phyloP scores from a whole-genome alignment of 2,797 vertebrate species.

The Ptychadena robeensis region DNA sequence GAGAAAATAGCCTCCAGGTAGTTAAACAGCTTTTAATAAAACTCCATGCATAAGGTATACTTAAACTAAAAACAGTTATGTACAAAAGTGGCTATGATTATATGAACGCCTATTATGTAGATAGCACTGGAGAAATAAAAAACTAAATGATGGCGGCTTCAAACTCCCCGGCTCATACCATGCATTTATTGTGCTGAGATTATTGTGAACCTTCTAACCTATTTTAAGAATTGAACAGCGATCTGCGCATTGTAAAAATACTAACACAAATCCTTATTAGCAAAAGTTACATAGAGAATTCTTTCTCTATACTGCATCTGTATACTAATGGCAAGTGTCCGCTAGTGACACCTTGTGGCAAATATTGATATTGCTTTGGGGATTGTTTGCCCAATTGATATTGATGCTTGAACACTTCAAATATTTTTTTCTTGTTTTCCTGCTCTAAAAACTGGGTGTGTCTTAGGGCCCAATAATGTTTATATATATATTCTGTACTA shows the following conservation, averaged over 20 bases:
- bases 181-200: not conserved
- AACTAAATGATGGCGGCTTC: not conserved
- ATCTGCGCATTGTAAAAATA: not conserved
- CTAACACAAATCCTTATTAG: no score
- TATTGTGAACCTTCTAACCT: not conserved
- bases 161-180: not conserved
- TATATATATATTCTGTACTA: no score
- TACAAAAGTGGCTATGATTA: not conserved
- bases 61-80: not conserved
- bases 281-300: not conserved
- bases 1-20: not conserved
- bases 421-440: no score
- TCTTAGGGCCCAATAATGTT: no score
- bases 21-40: not conserved
- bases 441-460: no score
- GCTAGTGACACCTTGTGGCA: no score
- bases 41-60: not conserved
- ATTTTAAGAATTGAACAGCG: no score
- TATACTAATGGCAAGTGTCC: no score
- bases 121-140: not conserved
- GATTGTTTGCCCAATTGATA: no score
- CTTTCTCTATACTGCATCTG: no score
- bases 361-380: no score
- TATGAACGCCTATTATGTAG: not conserved
- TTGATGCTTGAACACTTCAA: no score